phyloP scores from a whole-genome alignment of 2,797 vertebrate genomes.

The Gadopsis bispinosus region DNA sequence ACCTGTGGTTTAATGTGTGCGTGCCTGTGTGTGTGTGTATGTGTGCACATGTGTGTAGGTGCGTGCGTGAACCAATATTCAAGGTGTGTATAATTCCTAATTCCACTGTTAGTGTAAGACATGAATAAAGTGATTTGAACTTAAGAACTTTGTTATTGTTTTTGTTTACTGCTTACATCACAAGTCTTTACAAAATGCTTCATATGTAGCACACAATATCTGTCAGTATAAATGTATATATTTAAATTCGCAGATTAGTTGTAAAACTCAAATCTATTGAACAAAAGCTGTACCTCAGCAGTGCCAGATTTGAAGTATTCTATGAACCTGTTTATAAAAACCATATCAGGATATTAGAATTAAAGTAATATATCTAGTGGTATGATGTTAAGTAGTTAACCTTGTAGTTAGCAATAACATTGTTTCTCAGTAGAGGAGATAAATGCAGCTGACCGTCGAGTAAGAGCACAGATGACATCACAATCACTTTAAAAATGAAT shows the following conservation, averaged over 20 bases:
- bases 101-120: conserved; percentile 1
- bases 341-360: background rate
- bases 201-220: background rate
- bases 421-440: background rate
- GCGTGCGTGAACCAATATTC: conserved; percentile 27
- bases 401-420: background rate
- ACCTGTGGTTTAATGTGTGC: conserved; percentile 72
- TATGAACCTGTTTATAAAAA: background rate
- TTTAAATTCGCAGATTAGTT: background rate
- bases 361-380: background rate
- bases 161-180: background rate
- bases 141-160: conserved; percentile 1
- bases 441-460: background rate
- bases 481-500: background rate
- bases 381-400: background rate
- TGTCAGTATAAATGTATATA: background rate
- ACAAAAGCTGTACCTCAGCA: background rate
- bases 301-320: background rate
- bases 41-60: conserved; percentile 16
- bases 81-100: conserved; percentile 41
- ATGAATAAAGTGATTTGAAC: conserved; percentile 50
- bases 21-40: conserved; percentile 11
- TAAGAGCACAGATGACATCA: background rate
- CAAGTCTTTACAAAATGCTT: background rate
- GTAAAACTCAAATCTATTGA: background rate